Percentiles rank a stretch among this genome's conserved stretches.
Conservation (phyloP, 2,797 vertebrate genomes). For the Cynodonichthys magdalenae region DNA sequence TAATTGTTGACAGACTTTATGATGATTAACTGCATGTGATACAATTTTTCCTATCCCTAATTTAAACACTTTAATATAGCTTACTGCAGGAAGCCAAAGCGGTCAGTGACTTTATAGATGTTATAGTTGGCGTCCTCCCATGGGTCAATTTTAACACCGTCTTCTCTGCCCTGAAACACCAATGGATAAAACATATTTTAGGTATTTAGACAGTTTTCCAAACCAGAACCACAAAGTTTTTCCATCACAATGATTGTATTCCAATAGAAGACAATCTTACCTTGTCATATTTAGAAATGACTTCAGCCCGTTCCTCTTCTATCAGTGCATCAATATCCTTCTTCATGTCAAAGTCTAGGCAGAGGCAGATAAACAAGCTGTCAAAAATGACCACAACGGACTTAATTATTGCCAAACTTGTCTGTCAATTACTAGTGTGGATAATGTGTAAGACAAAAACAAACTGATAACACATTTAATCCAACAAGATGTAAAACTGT, state of each 20-base stretch:
- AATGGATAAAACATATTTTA: constrained; percentile 3
- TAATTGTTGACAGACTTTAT: too few relatives aligned
- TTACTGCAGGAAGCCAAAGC: constrained; percentile 93
- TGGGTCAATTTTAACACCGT: constrained; percentile 86
- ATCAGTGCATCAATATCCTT: constrained; percentile 89
- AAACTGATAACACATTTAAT: too few relatives aligned
- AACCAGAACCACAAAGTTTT: background rate
- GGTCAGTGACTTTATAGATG: constrained; percentile 90
- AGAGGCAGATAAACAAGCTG: constrained; percentile 18
- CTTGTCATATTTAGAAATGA: constrained; percentile 89
- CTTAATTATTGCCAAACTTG: background rate
- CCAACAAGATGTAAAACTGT: background rate
- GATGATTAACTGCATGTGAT: too few relatives aligned
- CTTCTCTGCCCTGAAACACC: constrained; percentile 84
- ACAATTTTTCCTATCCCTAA: too few relatives aligned
- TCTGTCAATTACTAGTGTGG: background rate
- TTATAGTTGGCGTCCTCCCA: constrained; percentile 91
- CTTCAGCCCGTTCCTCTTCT: constrained; percentile 88
- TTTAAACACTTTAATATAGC: constrained; percentile 53
- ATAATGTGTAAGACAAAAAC: too few relatives aligned
- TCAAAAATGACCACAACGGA: background rate
- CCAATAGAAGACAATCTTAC: constrained; percentile 60
- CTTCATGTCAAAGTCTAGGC: constrained; percentile 91
- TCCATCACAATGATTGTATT: background rate
- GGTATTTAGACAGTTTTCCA: background rate